These are phyloP conservation scores for Prosopocoilus inquinatus DNA, from an alignment of 2,888 invertebrate species.

Conservation along the genomic window DNA sequence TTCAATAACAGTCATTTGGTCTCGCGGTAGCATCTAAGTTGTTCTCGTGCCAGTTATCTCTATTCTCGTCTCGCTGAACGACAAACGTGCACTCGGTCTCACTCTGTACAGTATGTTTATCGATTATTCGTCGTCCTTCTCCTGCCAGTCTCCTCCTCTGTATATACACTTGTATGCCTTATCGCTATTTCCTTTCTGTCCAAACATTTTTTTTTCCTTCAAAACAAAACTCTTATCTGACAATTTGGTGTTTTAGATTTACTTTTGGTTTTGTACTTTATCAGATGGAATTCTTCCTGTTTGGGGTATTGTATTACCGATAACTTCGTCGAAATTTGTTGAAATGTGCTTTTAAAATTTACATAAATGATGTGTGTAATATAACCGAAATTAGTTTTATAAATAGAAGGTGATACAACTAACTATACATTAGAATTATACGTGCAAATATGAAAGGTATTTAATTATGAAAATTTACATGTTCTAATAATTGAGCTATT, in stretches of 20 bases:
- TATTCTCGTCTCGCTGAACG: conserved; percentile 15
- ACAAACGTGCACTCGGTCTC: conserved; percentile 6
- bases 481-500: too few species aligned
- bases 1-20: conserved; percentile 33
- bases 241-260: conserved; percentile 30
- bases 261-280: conserved; percentile 17
- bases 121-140: conserved; percentile 21
- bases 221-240: conserved; percentile 28
- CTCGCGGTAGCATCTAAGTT: conserved; percentile 28
- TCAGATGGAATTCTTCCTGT: conserved; percentile 17
- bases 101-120: conserved; percentile 15
- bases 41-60: conserved; percentile 25
- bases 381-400: too few species aligned
- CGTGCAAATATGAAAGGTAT: too few species aligned
- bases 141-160: conserved; percentile 14
- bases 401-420: too few species aligned
- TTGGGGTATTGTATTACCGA: conserved; percentile 14
- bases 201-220: conserved; percentile 18
- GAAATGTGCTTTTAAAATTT: conserved; percentile 12
- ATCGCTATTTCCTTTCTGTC: conserved; percentile 23
- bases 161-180: conserved; percentile 22
- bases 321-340: conserved; percentile 12
- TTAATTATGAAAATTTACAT: too few species aligned
- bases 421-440: too few species aligned
- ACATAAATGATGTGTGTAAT: too few species aligned